These are phyloP conservation scores for Xanthia togata DNA, from an alignment of 2,888 invertebrate genomes.

Conservation along the genomic window DNA sequence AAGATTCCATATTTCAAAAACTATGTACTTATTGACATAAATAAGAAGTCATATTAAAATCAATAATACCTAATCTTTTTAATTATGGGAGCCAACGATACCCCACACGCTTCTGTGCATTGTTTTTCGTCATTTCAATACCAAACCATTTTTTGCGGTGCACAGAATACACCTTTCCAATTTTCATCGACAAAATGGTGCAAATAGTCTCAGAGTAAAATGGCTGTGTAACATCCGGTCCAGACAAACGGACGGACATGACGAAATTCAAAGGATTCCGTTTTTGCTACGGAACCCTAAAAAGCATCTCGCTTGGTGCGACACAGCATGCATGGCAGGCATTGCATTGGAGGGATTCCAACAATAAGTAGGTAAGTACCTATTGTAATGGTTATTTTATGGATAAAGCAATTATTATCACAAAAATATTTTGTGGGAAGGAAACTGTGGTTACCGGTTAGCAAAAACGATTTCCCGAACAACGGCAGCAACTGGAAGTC, in stretches of 20 bases:
- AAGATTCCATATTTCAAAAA: too few species aligned
- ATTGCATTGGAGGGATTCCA: not conserved
- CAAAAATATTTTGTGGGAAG: conserved; percentile 33
- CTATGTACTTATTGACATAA: too few species aligned
- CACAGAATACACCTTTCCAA: not conserved
- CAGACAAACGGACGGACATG: not conserved
- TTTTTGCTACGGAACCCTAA: not conserved
- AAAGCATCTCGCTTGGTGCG: not conserved
- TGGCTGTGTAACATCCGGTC: not conserved
- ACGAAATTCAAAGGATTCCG: not conserved
- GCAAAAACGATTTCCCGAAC: not conserved
- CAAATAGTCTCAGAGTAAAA: not conserved
- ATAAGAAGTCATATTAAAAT: too few species aligned
- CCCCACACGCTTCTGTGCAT: too few species aligned
- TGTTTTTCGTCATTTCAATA: not conserved
- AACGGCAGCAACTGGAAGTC: too few species aligned
- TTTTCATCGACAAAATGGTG: not conserved
- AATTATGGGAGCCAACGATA: too few species aligned
- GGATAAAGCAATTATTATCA: conserved; percentile 1
- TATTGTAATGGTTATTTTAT: not conserved
- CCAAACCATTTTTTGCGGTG: not conserved
- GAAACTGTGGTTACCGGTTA: conserved; percentile 54
- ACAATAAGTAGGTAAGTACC: not conserved
- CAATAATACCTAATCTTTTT: too few species aligned
- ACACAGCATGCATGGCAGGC: not conserved